A percentile compares a stretch with the other conserved stretches of the same genome.
Evolutionary conservation across 2,888 invertebrate species (phyloP).

Genomic region (Idaea dimidiata): DNA sequence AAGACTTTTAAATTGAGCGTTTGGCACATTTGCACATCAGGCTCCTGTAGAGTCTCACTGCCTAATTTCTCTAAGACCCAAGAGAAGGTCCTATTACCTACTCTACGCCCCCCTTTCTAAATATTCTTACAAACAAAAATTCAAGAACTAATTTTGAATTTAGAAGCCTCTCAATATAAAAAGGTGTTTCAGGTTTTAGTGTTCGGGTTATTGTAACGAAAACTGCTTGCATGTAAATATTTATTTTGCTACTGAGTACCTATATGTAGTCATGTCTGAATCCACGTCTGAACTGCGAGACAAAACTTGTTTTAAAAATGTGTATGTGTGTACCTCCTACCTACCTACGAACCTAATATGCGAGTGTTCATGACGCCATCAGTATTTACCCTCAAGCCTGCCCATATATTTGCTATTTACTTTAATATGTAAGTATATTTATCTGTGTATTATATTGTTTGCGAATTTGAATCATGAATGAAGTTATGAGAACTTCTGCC

Average conservation of each 20-base stretch:
- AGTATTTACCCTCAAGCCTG: neutral
- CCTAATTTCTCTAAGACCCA: too few relatives aligned
- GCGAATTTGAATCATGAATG: neutral
- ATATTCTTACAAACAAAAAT: too few relatives aligned
- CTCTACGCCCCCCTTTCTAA: too few relatives aligned
- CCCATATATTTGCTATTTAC: neutral
- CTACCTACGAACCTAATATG: neutral
- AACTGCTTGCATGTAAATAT: neutral
- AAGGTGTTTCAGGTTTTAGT: neutral
- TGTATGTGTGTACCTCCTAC: neutral
- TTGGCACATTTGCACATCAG: too few relatives aligned
- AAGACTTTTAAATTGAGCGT: too few relatives aligned
- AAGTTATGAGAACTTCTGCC: neutral
- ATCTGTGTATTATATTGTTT: neutral
- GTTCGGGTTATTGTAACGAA: neutral
- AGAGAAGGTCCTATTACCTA: too few relatives aligned
- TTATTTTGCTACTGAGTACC: neutral
- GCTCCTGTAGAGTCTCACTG: too few relatives aligned
- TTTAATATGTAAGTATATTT: neutral
- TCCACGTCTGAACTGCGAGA: neutral
- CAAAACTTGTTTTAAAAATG: neutral
- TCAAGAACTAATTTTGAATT: too few relatives aligned
- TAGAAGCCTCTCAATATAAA: too few relatives aligned
- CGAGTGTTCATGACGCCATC: neutral
- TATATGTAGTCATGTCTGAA: neutral